Conservation (phyloP, 2,888 invertebrate species). For the Macrophya alboannulata region DNA sequence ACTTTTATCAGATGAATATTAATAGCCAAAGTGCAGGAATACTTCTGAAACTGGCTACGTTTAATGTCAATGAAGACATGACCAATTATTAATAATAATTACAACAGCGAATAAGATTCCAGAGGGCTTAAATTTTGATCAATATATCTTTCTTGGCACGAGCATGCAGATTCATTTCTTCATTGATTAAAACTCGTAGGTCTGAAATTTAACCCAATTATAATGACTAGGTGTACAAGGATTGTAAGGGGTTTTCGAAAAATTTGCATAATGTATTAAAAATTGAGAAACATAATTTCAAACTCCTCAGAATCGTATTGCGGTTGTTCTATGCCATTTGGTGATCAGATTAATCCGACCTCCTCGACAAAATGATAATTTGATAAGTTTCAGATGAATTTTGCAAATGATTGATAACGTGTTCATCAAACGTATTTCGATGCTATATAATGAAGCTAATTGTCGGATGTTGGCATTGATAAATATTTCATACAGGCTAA, state of each 20-base stretch:
- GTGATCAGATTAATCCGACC: background rate
- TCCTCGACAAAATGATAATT: conserved; percentile 1
- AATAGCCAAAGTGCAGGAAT: background rate
- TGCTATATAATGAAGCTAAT: background rate
- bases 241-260: no score
- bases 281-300: background rate
- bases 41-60: background rate
- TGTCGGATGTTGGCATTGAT: background rate
- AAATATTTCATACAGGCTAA: conserved; percentile 6
- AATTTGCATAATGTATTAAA: background rate
- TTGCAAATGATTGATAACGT: background rate
- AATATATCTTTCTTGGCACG: background rate
- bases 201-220: no score
- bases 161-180: no score
- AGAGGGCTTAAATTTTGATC: background rate
- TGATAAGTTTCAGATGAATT: background rate
- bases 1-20: background rate
- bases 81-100: background rate
- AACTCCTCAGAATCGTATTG: background rate
- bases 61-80: background rate
- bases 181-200: no score
- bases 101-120: conserved; percentile 8
- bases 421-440: background rate
- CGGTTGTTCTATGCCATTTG: background rate
- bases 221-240: no score